Evolutionary conservation across 2,888 invertebrate species (phyloP).

Genomic region (Megaustenia siamemsis): DNA sequence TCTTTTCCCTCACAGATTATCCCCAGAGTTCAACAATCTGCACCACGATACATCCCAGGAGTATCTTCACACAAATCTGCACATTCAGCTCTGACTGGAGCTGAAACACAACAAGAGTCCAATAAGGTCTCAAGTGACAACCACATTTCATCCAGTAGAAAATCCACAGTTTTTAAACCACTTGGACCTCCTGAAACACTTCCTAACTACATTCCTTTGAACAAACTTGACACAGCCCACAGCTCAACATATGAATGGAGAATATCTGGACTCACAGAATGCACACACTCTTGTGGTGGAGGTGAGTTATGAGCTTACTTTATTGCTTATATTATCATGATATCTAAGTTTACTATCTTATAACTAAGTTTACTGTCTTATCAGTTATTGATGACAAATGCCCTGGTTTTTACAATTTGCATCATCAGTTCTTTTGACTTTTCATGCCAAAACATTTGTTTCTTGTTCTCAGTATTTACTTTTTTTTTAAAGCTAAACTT

Average conservation of each 20-base stretch:
- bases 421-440: too few species aligned
- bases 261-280: constrained; percentile 87
- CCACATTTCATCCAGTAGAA: not conserved
- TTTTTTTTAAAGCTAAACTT: too few species aligned
- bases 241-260: constrained; percentile 86
- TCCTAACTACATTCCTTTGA: constrained; percentile 13
- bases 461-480: too few species aligned
- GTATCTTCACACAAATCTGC: not conserved
- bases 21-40: constrained; percentile 1
- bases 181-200: not conserved
- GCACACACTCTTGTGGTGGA: constrained; percentile 90
- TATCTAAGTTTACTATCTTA: too few species aligned
- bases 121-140: not conserved
- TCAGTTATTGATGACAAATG: too few species aligned
- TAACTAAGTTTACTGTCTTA: too few species aligned
- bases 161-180: not conserved
- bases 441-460: too few species aligned
- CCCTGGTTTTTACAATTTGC: too few species aligned
- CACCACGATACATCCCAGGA: constrained; percentile 25
- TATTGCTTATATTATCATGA: too few species aligned
- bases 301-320: constrained; percentile 80
- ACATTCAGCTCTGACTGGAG: not conserved
- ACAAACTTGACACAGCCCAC: not conserved
- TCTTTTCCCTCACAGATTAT: not conserved
- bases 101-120: not conserved